These are phyloP conservation scores for Diorhabda elongata DNA, from an alignment of 1,140 invertebrate genomes.

Conservation along the genomic window DNA sequence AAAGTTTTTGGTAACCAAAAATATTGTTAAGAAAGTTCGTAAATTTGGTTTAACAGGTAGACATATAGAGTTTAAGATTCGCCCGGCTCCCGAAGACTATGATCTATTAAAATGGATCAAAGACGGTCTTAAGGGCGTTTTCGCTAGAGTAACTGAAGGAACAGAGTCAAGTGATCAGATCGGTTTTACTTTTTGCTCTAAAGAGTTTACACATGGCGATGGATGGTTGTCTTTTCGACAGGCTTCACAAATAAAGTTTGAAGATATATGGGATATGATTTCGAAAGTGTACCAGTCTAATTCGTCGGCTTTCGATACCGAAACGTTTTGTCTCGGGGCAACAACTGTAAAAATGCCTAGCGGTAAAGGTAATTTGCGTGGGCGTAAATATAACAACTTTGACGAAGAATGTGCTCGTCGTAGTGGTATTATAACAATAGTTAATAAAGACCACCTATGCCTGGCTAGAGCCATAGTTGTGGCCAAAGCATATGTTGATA, in stretches of 20 bases:
- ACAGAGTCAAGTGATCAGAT: conserved; percentile 7
- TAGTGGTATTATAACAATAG: conserved; percentile 11
- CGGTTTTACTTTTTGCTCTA: background rate
- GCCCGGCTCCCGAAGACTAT: background rate
- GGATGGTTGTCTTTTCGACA: background rate
- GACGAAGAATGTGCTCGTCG: conserved; percentile 12
- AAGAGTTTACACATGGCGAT: background rate
- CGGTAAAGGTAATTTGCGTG: background rate
- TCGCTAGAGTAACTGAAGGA: background rate
- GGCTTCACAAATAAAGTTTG: too few relatives aligned
- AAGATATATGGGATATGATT: too few relatives aligned
- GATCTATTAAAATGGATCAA: background rate
- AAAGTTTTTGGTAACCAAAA: conserved; percentile 1
- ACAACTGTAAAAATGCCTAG: conserved; percentile 3
- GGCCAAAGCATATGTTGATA: conserved; percentile 9
- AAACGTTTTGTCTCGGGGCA: conserved; percentile 1
- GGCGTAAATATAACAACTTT: conserved; percentile 12
- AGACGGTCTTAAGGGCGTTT: conserved; percentile 4
- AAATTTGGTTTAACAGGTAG: background rate
- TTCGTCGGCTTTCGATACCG: background rate
- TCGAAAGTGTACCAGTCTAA: too few relatives aligned
- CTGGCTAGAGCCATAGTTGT: conserved; percentile 14
- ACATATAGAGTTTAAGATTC: background rate
- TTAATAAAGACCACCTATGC: conserved; percentile 19
- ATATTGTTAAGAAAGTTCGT: conserved; percentile 1